Evolutionary conservation across 2,113 vertebrate species (phyloP), one percentile per base, ranked within the genome.

Genomic region (Atherinomorus stipes): DNA sequence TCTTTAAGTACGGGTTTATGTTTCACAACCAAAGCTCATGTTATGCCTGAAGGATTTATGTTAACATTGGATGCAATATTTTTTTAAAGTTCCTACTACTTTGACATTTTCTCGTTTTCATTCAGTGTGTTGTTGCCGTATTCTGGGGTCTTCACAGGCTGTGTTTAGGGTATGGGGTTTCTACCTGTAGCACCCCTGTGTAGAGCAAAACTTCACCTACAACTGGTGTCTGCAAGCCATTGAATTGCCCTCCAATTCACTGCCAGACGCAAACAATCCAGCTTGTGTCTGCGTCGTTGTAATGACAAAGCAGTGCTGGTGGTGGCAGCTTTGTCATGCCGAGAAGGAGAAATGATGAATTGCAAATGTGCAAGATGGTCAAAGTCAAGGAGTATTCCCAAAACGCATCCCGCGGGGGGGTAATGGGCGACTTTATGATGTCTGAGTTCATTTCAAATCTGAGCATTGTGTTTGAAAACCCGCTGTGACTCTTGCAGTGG

Each of bases 301-400:
- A 88, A 90, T 92, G 86, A 91, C 89, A 91, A 94, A 91, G 87
- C 71, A 50, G 65, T 4, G 22, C 67, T 23, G 70, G 59, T 60
- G 86, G 67, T 34, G 81, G 50, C 3, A 53, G 67, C 68, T 83
- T 90, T 87, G 90, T 87, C 85, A 79, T 76, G 83, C 78, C 49
- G 67, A 77, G 83, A 71, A 64, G 77, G 74, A 50, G 34, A 82
- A 76, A 88, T 91, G 86, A 91, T 93, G 90, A 93, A 92, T 93
- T 93, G 93, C 89, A 92, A 93, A 94, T 93, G 71, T 21, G 64
- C 26, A 53, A 89, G 78, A 59, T 81, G 81, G 84, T 81, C 89
- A 91, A 88, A 83, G 91, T 90, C 90, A 89, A 89, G 88, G 88
- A 90, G 88, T 83, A 85, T 84, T 87, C 88, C 85, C 77, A 74